A percentile compares a stretch with the other conserved stretches of the same genome.
These are phyloP conservation scores for Hippopotamyrus pictus DNA, from an alignment of 2,797 vertebrate species.

Conservation along the genomic window DNA sequence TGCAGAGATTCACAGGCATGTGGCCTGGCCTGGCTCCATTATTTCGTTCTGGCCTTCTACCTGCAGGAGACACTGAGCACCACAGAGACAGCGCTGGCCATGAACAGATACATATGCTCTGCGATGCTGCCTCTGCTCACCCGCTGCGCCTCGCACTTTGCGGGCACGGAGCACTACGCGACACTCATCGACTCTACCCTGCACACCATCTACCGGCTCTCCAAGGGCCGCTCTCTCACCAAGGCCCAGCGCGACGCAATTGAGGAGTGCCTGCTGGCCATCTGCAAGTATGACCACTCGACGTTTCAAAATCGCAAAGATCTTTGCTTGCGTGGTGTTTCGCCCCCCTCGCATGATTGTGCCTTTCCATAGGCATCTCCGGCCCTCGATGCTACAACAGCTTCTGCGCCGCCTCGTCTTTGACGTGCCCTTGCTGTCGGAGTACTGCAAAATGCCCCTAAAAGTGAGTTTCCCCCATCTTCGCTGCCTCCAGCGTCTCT, in stretches of 20 bases:
- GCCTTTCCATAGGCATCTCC: slow-evolving; percentile 72
- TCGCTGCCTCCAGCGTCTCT: slow-evolving; percentile 9
- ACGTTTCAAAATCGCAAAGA: background rate
- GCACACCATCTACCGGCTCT: slow-evolving; percentile 92
- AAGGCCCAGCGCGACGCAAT: slow-evolving; percentile 97
- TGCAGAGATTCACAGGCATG: background rate
- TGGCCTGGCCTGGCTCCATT: background rate
- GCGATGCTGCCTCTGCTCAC: slow-evolving; percentile 90
- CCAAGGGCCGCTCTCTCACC: slow-evolving; percentile 91
- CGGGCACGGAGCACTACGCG: slow-evolving; percentile 84
- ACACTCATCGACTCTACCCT: slow-evolving; percentile 87
- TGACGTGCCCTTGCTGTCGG: slow-evolving; percentile 90
- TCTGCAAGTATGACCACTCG: slow-evolving; percentile 79
- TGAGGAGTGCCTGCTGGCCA: slow-evolving; percentile 88
- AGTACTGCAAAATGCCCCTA: slow-evolving; percentile 98
- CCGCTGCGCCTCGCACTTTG: slow-evolving; percentile 88
- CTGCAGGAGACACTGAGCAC: slow-evolving; percentile 83
- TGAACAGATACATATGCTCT: slow-evolving; percentile 91
- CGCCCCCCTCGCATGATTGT: background rate
- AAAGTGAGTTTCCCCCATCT: slow-evolving; percentile 66
- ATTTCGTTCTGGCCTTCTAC: slow-evolving; percentile 12
- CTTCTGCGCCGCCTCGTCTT: slow-evolving; percentile 90
- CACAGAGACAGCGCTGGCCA: slow-evolving; percentile 87
- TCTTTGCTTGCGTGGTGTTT: background rate
- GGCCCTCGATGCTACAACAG: slow-evolving; percentile 95